phyloP scores from a whole-genome alignment of 2,797 vertebrate species.

The Pachyuromys duprasi region DNA sequence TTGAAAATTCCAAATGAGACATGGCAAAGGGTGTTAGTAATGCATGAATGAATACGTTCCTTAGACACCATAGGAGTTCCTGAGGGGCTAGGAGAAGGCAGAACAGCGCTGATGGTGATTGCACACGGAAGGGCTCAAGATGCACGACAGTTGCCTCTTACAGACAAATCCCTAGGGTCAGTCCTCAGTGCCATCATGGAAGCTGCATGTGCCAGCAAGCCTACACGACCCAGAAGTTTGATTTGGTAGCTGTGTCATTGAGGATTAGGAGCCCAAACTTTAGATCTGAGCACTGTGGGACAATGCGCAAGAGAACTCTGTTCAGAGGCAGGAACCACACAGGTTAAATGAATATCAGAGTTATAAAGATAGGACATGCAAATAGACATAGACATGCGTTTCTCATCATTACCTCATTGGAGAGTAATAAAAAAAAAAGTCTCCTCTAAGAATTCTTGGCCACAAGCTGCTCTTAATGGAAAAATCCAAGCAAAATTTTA shows the following conservation, averaged over 20 bases:
- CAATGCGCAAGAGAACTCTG: background rate
- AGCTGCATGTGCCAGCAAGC: background rate
- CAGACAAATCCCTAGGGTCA: background rate
- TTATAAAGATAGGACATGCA: background rate
- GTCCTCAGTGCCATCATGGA: background rate
- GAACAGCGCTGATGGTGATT: no score
- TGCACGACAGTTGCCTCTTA: no score
- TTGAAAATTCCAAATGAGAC: background rate
- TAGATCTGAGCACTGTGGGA: background rate
- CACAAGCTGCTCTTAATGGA: constrained; percentile 35
- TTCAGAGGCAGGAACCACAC: background rate
- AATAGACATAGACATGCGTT: constrained; percentile 15
- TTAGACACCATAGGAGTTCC: background rate
- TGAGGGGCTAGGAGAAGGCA: no score
- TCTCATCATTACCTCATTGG: constrained; percentile 40
- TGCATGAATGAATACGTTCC: background rate
- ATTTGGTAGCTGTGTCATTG: background rate
- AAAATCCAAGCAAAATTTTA: constrained; percentile 39
- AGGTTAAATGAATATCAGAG: background rate
- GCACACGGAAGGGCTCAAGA: no score
- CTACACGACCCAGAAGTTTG: background rate
- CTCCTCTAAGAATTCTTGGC: constrained; percentile 51
- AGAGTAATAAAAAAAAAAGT: background rate
- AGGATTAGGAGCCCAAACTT: background rate
- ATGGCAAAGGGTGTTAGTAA: background rate